A percentile compares a stretch with the other conserved stretches of the same genome.
phyloP scores from a whole-genome alignment of 2,113 vertebrate species.

The Chamaea fasciata region DNA sequence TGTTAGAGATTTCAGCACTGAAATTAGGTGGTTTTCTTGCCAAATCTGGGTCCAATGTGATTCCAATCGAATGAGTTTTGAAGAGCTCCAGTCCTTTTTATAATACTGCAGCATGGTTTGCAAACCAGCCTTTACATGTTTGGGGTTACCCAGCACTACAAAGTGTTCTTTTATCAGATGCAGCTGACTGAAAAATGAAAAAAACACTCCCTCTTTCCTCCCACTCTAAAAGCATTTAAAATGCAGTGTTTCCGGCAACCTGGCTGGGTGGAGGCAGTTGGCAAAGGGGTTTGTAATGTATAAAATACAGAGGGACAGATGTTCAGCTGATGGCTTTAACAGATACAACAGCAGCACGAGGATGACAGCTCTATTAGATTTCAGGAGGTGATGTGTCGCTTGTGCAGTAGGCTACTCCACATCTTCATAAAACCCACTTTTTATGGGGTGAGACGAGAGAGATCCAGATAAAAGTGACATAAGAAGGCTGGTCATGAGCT shows the following conservation, averaged over 20 bases:
- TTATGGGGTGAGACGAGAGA: constrained; percentile 44
- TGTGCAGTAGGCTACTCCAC: constrained; percentile 30
- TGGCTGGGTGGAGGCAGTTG: background rate
- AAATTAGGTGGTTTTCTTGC: constrained; percentile 20
- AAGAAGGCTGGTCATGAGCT: constrained; percentile 10
- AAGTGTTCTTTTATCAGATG: constrained; percentile 50
- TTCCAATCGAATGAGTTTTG: background rate
- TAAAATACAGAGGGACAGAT: background rate
- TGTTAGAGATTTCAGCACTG: constrained; percentile 38
- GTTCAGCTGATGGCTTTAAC: constrained; percentile 35
- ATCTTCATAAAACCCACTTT: constrained; percentile 40
- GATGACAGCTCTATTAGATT: constrained; percentile 51
- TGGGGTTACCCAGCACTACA: constrained; percentile 42
- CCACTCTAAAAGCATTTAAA: constrained; percentile 36
- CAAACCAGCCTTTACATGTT: constrained; percentile 33
- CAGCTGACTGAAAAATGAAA: constrained; percentile 56
- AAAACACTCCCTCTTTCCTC: constrained; percentile 28
- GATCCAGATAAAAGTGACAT: background rate
- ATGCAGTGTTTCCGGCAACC: background rate
- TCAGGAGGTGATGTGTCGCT: constrained; percentile 48
- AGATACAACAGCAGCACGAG: background rate
- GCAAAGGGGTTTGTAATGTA: background rate
- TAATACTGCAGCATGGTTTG: background rate
- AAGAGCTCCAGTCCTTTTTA: constrained; percentile 1
- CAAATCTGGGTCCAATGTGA: background rate